A percentile compares a stretch with the other conserved stretches of the same genome.
These are phyloP conservation scores for Rhopilema esculentum DNA, from an alignment of 30 jellyfish, hydroid and myxozoan genomes.

Conservation along the genomic window DNA sequence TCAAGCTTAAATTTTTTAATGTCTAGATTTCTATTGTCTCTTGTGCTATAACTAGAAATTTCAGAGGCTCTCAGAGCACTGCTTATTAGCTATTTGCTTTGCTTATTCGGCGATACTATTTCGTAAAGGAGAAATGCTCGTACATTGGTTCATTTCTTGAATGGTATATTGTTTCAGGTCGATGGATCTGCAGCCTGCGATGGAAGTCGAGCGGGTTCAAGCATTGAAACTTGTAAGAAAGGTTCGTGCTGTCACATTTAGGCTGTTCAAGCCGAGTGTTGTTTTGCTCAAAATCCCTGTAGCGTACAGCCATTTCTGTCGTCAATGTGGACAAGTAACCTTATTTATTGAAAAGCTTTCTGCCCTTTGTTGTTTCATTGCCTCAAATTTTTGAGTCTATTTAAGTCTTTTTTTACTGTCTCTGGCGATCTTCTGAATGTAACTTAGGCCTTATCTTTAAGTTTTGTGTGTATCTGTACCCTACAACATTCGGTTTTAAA, in stretches of 20 bases:
- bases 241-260: conserved; percentile 31
- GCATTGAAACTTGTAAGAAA: conserved; percentile 92
- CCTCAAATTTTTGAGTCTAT: not conserved
- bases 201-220: conserved; percentile 96
- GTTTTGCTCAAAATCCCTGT: not conserved
- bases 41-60: too few species aligned
- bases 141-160: not conserved
- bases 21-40: too few species aligned
- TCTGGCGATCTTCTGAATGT: too few species aligned
- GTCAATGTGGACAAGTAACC: not conserved
- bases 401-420: not conserved
- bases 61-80: too few species aligned
- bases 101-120: too few species aligned
- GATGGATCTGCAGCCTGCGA: conserved; percentile 82
- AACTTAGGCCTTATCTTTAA: too few species aligned
- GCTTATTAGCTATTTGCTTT: too few species aligned
- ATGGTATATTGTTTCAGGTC: conserved; percentile 63
- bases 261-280: too few species aligned
- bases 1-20: too few species aligned
- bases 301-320: not conserved
- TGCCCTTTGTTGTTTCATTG: not conserved
- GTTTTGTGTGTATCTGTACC: too few species aligned
- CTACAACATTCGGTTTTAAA: too few species aligned
- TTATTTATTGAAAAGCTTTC: too few species aligned
- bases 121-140: not conserved